Evolutionary conservation across 2,888 invertebrate genomes (phyloP), one percentile per base, ranked within the genome.

Genomic region (Thalpophila matura): DNA sequence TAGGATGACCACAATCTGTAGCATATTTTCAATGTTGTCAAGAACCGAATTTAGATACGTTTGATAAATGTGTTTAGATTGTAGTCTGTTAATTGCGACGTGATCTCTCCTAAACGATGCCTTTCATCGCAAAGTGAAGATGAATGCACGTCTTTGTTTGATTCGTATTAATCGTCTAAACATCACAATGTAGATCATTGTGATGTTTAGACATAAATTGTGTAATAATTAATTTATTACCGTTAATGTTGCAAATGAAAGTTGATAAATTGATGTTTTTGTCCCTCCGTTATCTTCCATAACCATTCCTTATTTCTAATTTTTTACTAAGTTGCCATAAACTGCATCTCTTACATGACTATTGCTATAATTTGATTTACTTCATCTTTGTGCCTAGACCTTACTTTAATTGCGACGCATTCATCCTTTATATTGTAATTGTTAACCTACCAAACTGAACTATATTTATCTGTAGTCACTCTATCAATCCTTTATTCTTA

Each of bases 141-240:
- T 64, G 2, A 47, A 71, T 56, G 7, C 4, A 7, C n/a, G 7
- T 37, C 29, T 50, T 68, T 54, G 63, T 70, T 29, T 14, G 22
- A 14, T 18, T 7, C 24, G 9, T 29, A 12, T 20, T 26, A 1
- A 10, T 6, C 7, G 33, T 40, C 6, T 14, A 6, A 35, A 27
- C 29, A 22, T 29, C 9, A 50, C n/a, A n/a, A n/a, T n/a, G n/a
- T n/a, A n/a, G n/a, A n/a, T n/a, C n/a, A n/a, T n/a, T n/a, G n/a
- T n/a, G n/a, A n/a, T n/a, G n/a, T n/a, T n/a, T n/a, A n/a, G n/a
- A n/a, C n/a, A n/a, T n/a, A n/a, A n/a, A n/a, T n/a, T n/a, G n/a
- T n/a, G n/a, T 33, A 14, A 12, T 29, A 16, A 47, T 20, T 16
- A 4, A 29, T 29, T 18, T 24, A 33, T 4, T 22, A 4, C 14